Evolutionary conservation across 2,797 vertebrate genomes (phyloP).

Genomic region (Mareca penelope): DNA sequence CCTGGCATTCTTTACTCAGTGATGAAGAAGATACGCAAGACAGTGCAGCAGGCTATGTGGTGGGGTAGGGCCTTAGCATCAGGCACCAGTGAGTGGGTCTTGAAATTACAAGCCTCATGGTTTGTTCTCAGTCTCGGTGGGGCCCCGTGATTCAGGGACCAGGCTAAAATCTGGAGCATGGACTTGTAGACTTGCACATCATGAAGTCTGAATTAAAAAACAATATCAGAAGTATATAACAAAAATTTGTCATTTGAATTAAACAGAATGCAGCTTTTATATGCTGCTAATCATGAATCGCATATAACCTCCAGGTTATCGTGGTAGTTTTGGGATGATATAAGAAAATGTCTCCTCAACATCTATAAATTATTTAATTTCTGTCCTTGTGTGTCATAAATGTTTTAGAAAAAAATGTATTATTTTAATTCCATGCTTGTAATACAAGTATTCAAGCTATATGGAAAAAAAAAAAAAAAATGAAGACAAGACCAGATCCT

Average conservation of each 20-base stretch:
- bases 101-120: neutral
- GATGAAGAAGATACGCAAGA: neutral
- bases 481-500: neutral
- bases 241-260: neutral
- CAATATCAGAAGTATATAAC: neutral
- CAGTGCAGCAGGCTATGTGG: rapidly evolving
- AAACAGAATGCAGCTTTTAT: neutral
- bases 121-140: neutral
- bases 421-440: neutral
- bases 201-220: neutral
- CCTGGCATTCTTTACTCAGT: neutral
- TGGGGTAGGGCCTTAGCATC: neutral
- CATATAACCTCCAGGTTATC: neutral
- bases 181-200: neutral
- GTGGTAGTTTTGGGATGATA: neutral
- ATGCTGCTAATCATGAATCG: neutral
- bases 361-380: neutral
- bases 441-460: neutral
- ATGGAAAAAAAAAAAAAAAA: neutral
- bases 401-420: neutral
- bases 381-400: neutral
- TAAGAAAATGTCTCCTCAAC: neutral
- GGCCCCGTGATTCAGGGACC: neutral
- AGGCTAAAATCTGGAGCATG: neutral
- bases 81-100: rapidly evolving